Percentiles rank a stretch among this genome's conserved stretches.
phyloP scores from a whole-genome alignment of 2,113 vertebrate species.

The Leuciscus idus region DNA sequence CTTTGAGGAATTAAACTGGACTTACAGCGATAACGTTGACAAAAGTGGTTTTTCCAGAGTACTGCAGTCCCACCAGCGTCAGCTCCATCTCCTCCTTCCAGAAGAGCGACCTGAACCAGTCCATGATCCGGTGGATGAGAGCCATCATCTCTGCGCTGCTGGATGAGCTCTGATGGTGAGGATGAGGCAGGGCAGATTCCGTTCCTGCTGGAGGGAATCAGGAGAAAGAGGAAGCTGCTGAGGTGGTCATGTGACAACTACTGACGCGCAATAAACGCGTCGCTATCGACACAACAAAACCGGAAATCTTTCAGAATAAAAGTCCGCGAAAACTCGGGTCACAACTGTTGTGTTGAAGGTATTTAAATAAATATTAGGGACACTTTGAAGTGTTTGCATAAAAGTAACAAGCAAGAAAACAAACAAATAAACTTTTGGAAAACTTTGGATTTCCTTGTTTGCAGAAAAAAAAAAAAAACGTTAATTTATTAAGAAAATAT shows the following conservation, averaged over 20 bases:
- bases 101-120: conserved; percentile 86
- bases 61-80: conserved; percentile 87
- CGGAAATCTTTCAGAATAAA: neutral
- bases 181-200: neutral
- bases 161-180: neutral
- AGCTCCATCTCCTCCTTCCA: conserved; percentile 93
- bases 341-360: neutral
- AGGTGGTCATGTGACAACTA: conserved; percentile 20
- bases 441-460: neutral
- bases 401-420: too few relatives aligned
- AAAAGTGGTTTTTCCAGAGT: conserved; percentile 89
- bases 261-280: neutral
- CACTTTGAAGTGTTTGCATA: too few relatives aligned
- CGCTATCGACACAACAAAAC: neutral
- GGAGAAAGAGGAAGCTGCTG: conserved; percentile 13
- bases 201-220: neutral
- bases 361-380: neutral
- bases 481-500: neutral
- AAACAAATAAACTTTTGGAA: too few relatives aligned
- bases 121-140: conserved; percentile 83
- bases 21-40: conserved; percentile 88
- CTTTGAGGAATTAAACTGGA: conserved; percentile 47
- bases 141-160: conserved; percentile 76
- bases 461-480: neutral
- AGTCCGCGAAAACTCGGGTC: neutral